These are phyloP conservation scores for Falco concolor DNA, from an alignment of 2,797 vertebrate species.

Conservation along the genomic window DNA sequence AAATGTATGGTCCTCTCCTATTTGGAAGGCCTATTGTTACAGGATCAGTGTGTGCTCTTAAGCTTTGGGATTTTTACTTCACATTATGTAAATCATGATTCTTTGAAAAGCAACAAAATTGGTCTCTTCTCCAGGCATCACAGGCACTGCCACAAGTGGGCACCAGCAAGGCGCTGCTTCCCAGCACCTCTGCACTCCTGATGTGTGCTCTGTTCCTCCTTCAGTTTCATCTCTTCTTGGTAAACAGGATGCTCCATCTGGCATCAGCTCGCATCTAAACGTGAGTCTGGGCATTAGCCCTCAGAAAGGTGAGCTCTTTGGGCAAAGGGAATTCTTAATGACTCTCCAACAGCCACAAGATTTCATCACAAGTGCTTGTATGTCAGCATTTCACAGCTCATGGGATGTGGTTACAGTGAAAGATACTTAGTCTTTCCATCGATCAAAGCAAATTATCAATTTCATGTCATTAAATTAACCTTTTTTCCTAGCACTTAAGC, in stretches of 20 bases:
- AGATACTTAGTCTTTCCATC: not conserved
- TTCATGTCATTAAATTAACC: not conserved
- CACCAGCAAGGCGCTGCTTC: not conserved
- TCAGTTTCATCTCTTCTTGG: not conserved
- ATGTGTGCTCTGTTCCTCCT: rapidly evolving
- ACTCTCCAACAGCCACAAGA: not conserved
- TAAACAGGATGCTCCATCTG: not conserved
- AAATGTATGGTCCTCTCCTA: not conserved
- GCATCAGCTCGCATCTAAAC: not conserved
- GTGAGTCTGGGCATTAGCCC: not conserved
- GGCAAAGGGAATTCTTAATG: not conserved
- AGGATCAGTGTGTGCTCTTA: not conserved
- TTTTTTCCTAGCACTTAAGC: not conserved
- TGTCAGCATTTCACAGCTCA: not conserved
- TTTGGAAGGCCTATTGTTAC: not conserved
- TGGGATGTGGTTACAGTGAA: not conserved
- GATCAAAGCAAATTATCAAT: not conserved
- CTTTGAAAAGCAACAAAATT: not conserved
- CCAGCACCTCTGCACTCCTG: not conserved
- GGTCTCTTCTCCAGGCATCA: not conserved
- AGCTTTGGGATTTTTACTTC: not conserved
- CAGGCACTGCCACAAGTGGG: not conserved
- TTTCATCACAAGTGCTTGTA: not conserved
- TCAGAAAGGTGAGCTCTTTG: not conserved
- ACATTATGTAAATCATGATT: not conserved